Percentiles rank a stretch among this genome's conserved stretches.
phyloP scores from a whole-genome alignment of 2,113 vertebrate genomes.

The Elgaria multicarinata region DNA sequence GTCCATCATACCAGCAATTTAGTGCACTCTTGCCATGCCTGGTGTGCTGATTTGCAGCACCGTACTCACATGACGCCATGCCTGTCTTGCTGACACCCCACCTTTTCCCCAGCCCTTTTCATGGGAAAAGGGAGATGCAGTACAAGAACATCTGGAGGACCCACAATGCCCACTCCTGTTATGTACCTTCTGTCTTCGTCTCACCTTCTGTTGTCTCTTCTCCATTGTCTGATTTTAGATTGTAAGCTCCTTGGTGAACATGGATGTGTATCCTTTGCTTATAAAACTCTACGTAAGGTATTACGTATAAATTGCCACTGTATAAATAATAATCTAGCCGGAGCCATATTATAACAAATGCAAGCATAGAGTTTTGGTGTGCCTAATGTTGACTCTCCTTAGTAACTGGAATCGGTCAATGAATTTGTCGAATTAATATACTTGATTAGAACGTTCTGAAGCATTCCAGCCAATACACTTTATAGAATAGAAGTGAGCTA shows the following conservation, averaged over 20 bases:
- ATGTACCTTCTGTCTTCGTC: neutral
- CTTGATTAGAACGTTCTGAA: neutral
- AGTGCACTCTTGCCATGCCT: too few relatives aligned
- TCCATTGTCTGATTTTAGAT: neutral
- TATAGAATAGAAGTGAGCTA: too few relatives aligned
- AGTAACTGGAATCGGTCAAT: neutral
- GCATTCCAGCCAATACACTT: too few relatives aligned
- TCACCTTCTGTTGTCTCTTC: neutral
- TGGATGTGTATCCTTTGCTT: neutral
- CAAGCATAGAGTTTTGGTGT: neutral
- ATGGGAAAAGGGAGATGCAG: too few relatives aligned
- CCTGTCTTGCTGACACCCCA: too few relatives aligned
- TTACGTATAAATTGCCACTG: neutral
- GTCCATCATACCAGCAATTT: too few relatives aligned
- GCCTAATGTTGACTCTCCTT: neutral
- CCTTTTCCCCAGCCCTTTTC: too few relatives aligned
- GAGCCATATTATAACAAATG: neutral
- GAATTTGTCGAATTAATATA: neutral
- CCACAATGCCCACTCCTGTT: too few relatives aligned
- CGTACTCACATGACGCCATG: too few relatives aligned
- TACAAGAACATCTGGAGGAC: too few relatives aligned
- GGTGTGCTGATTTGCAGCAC: too few relatives aligned
- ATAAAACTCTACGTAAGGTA: neutral
- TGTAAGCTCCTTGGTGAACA: neutral
- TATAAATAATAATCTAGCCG: neutral